Percentiles rank a stretch among this genome's conserved stretches.
phyloP scores from a whole-genome alignment of 1,140 invertebrate species.

The Cherax quadricarinatus region DNA sequence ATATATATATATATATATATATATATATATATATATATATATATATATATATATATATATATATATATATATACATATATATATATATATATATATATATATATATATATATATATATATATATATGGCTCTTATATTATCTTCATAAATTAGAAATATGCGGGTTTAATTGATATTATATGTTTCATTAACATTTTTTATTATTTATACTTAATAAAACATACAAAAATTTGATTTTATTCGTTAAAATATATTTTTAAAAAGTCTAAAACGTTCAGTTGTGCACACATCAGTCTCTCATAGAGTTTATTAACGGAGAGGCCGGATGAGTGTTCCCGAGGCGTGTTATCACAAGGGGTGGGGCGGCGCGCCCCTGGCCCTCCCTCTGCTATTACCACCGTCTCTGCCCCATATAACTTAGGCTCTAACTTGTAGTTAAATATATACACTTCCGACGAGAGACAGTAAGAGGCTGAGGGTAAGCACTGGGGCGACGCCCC shows the following conservation, averaged over 20 bases:
- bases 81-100: slow-evolving; percentile 7
- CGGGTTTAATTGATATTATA: slow-evolving; percentile 52
- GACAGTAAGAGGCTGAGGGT: background rate
- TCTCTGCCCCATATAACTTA: slow-evolving; percentile 24
- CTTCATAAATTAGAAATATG: background rate
- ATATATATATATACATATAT: too few species aligned
- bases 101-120: slow-evolving; percentile 25
- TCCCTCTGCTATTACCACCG: background rate
- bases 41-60: background rate
- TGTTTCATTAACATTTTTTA: slow-evolving; percentile 46
- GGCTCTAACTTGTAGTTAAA: background rate
- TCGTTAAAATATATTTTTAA: slow-evolving; percentile 43
- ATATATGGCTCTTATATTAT: background rate
- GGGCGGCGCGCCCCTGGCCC: background rate
- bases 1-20: slow-evolving; percentile 24
- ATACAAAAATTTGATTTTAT: slow-evolving; percentile 35
- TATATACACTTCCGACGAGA: slow-evolving; percentile 1
- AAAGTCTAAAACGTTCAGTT: background rate
- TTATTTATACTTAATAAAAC: slow-evolving; percentile 37
- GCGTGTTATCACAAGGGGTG: background rate
- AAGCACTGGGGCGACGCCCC: background rate
- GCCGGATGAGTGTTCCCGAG: background rate
- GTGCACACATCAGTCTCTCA: slow-evolving; percentile 9
- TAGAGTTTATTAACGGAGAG: background rate
- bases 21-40: slow-evolving; percentile 1